These are phyloP conservation scores for Mactromeris polynyma DNA, from an alignment of 2,888 invertebrate genomes.

Conservation along the genomic window DNA sequence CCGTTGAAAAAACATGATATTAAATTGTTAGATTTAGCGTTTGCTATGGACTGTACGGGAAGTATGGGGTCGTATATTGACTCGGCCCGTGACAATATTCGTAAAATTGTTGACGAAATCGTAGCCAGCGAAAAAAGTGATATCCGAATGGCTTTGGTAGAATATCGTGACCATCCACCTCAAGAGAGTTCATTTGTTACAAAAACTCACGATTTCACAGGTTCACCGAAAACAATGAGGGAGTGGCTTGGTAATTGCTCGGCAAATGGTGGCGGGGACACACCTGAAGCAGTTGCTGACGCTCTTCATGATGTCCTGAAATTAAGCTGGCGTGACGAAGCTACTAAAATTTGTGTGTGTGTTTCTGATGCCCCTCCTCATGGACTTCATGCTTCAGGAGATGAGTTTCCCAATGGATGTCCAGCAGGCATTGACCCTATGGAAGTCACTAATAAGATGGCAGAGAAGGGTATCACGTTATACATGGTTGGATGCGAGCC, in stretches of 20 bases:
- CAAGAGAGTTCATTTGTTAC: slow-evolving; percentile 82
- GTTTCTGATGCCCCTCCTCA: slow-evolving; percentile 85
- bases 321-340: slow-evolving; percentile 81
- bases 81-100: slow-evolving; percentile 80
- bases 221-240: slow-evolving; percentile 81
- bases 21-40: slow-evolving; percentile 82
- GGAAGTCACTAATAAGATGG: slow-evolving; percentile 75
- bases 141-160: slow-evolving; percentile 82
- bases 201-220: slow-evolving; percentile 82
- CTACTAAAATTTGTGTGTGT: slow-evolving; percentile 84
- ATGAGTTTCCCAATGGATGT: slow-evolving; percentile 83
- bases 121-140: slow-evolving; percentile 82
- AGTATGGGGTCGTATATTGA: slow-evolving; percentile 85
- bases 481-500: slow-evolving; percentile 85
- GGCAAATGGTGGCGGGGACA: slow-evolving; percentile 83
- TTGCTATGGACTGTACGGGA: slow-evolving; percentile 85
- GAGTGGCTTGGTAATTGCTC: slow-evolving; percentile 77
- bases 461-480: slow-evolving; percentile 82
- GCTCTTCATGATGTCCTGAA: slow-evolving; percentile 82
- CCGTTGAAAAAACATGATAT: slow-evolving; percentile 76
- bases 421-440: slow-evolving; percentile 84
- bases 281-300: slow-evolving; percentile 84
- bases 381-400: slow-evolving; percentile 75
- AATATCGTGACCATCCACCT: slow-evolving; percentile 85
- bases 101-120: slow-evolving; percentile 82